A percentile compares a stretch with the other conserved stretches of the same genome.
Evolutionary conservation across 2,888 invertebrate genomes (phyloP).

Genomic region (Notocelia uddmanniana): DNA sequence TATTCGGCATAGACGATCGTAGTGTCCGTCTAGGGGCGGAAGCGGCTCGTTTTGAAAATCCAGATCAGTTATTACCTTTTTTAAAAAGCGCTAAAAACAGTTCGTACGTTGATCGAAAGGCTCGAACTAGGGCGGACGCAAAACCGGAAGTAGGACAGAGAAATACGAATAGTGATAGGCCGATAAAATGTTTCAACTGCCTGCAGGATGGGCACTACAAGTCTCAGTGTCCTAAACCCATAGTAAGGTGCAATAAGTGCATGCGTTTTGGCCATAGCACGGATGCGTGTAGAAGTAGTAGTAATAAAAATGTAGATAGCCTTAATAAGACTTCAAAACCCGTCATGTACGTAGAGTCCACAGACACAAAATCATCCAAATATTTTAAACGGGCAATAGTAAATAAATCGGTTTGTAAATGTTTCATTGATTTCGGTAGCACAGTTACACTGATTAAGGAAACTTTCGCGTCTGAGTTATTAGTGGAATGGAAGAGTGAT

Average conservation of each 20-base stretch:
- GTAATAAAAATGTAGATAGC: background rate
- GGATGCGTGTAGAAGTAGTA: background rate
- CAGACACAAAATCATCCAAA: slow-evolving; percentile 10
- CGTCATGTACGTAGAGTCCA: background rate
- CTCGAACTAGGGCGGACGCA: background rate
- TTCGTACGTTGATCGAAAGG: background rate
- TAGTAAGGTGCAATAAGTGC: slow-evolving; percentile 3
- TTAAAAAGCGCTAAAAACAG: slow-evolving; percentile 32
- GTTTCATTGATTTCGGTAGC: slow-evolving; percentile 43
- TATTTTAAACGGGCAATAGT: slow-evolving; percentile 33
- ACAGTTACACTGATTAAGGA: slow-evolving; percentile 25
- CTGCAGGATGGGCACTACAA: slow-evolving; percentile 14
- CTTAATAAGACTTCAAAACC: background rate
- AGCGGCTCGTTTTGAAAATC: slow-evolving; percentile 36
- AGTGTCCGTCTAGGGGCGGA: slow-evolving; percentile 34
- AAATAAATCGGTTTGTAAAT: slow-evolving; percentile 17
- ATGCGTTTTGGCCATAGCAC: slow-evolving; percentile 6
- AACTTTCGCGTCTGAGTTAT: background rate
- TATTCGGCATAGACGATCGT: slow-evolving; percentile 39
- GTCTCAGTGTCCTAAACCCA: slow-evolving; percentile 17
- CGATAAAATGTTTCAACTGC: slow-evolving; percentile 13
- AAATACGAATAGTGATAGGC: slow-evolving; percentile 4
- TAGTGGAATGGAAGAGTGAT: background rate
- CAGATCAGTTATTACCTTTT: slow-evolving; percentile 37
- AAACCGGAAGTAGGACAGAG: slow-evolving; percentile 8